Percentiles rank a stretch among this genome's conserved stretches.
phyloP scores from a whole-genome alignment of 2,797 vertebrate genomes.

The Botia almorhae region DNA sequence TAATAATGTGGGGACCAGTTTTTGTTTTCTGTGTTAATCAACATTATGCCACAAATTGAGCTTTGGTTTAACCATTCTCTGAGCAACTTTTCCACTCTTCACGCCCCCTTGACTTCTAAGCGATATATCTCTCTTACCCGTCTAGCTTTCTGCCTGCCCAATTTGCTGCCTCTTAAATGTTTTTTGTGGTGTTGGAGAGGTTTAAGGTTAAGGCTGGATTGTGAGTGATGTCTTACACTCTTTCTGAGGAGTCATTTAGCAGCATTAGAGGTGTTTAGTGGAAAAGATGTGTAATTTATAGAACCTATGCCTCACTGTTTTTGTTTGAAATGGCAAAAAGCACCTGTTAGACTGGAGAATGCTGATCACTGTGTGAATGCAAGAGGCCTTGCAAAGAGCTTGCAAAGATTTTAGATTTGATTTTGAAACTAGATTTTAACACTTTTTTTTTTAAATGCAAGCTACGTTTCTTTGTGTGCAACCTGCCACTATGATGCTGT shows the following conservation, averaged over 20 bases:
- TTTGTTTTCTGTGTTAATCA: neutral
- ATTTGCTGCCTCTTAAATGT: conserved; percentile 26
- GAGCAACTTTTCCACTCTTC: neutral
- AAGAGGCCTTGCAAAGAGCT: neutral
- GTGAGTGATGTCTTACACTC: conserved; percentile 26
- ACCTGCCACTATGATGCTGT: neutral
- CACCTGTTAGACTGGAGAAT: conserved; percentile 45
- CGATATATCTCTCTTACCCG: neutral
- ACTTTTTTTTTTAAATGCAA: neutral
- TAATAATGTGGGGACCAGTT: neutral
- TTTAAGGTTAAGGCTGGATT: conserved; percentile 16
- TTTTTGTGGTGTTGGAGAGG: conserved; percentile 10
- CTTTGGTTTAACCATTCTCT: neutral
- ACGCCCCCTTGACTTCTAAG: neutral
- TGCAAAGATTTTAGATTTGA: neutral
- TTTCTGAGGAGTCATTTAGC: conserved; percentile 39
- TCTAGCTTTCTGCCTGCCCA: neutral
- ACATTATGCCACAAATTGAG: neutral
- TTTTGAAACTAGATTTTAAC: neutral
- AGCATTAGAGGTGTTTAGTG: conserved; percentile 42
- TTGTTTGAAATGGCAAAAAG: conserved; percentile 42
- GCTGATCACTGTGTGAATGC: conserved; percentile 15
- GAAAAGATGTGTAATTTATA: conserved; percentile 50
- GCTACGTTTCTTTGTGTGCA: too few species aligned
- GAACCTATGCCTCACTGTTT: conserved; percentile 31